These are phyloP conservation scores for Nycticorax nycticorax DNA, from an alignment of 2,113 vertebrate genomes.

Conservation along the genomic window DNA sequence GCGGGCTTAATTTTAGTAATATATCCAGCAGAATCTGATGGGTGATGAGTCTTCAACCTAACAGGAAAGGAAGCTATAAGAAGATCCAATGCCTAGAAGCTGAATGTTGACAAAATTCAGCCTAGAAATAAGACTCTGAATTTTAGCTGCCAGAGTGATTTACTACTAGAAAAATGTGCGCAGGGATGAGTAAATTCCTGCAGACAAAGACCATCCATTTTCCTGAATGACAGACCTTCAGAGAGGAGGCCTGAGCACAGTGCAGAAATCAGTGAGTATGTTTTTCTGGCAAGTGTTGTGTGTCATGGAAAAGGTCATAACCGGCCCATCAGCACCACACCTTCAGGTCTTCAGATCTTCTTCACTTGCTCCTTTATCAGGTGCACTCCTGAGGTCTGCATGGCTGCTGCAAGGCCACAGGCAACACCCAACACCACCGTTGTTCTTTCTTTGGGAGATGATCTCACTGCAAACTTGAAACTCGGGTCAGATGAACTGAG, in stretches of 20 bases:
- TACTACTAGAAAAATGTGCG: not conserved
- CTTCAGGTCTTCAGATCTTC: not conserved
- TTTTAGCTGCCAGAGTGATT: slow-evolving; percentile 10
- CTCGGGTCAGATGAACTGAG: not conserved
- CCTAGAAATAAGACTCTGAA: not conserved
- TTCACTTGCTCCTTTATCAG: not conserved
- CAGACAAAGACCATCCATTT: slow-evolving; percentile 13
- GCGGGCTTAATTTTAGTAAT: not conserved
- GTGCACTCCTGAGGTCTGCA: not conserved
- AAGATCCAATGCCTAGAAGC: not conserved
- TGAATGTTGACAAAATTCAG: slow-evolving; percentile 28
- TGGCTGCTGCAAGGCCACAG: not conserved
- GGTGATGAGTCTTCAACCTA: not conserved
- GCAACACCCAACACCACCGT: not conserved
- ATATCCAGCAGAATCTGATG: not conserved
- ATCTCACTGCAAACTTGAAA: not conserved
- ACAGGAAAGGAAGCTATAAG: not conserved
- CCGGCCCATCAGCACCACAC: not conserved
- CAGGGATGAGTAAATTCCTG: not conserved
- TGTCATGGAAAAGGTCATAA: not conserved
- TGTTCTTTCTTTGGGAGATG: not conserved
- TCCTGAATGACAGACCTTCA: not conserved
- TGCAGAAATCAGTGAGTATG: not conserved
- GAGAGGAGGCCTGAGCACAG: not conserved
- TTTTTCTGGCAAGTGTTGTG: not conserved